Base-by-base conservation (phyloP, 2,113 vertebrate species). In the Heliornis fulica region DNA sequence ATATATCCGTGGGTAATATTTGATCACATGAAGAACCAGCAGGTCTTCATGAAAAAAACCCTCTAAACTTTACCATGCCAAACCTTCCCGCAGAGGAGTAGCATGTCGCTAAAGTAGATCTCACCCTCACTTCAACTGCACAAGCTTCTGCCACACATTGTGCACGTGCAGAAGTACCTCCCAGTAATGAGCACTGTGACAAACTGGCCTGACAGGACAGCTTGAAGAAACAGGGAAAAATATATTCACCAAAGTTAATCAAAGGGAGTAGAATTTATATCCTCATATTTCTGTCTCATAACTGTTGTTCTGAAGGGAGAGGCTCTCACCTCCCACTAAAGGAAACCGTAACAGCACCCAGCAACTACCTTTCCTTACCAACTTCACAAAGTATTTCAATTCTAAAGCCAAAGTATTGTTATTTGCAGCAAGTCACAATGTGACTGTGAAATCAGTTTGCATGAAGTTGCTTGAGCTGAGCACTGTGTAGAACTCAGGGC, bases 401-500 rank as follows among this genome's bases (percentile, higher is more conserved):
- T 81, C 64, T 50, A 70, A 81, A 65, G 83, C 54, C 93, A 65
- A 57, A 48, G 32, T 43, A 14, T 43, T 84, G 13, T 38, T 84
- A 22, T 64, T 83, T 74, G 74, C 78, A 56, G 31, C 71, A 53
- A 94, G 60, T 91, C 84, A 89, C 48, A 23, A 8, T 38, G 25
- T 18, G 28, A 48, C 54, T 21, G 10, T 70, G 64, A 45, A 87
- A 45, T 15, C 5, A 2, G 48, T 64, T 45, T 80, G 50, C 31
- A 26, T 61, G 90, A 5, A 12, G 59, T 64, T 31, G 26, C 64
- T 80, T 8, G 9, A 28, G 48, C 72, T 0, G 2, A 41, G 53
- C 0, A 0, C 71, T 77, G 0, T 60, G 32, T 59, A 21, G 79
- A 88, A 16, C 29, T 86, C 0, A 0, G n/a, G 53, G 59, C 50